phyloP scores from a whole-genome alignment of 64 coral and sea anemone genomes.

The Actinia equina region DNA sequence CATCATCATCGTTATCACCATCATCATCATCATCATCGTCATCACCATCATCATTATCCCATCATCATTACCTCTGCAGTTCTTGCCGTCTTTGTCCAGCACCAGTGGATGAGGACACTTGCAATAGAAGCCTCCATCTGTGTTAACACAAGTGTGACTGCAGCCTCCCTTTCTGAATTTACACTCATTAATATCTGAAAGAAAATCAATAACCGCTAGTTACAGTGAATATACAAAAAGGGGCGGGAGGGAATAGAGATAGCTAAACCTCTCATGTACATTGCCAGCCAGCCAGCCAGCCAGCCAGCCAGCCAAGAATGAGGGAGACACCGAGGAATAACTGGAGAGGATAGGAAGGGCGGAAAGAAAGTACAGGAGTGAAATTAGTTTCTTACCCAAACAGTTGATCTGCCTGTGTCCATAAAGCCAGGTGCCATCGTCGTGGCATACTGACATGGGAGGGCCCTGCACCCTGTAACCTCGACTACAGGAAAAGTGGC shows the following conservation, averaged over 20 bases:
- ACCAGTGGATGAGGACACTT: constrained; percentile 62
- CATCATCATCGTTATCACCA: too few relatives aligned
- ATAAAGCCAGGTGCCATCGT: constrained; percentile 40
- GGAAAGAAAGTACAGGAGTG: too few relatives aligned
- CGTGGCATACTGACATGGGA: constrained; percentile 25
- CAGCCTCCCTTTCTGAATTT: constrained; percentile 69
- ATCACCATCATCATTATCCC: too few relatives aligned
- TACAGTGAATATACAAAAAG: too few relatives aligned
- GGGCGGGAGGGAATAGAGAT: not conserved
- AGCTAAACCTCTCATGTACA: not conserved
- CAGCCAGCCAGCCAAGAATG: not conserved
- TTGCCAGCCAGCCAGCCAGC: too few relatives aligned
- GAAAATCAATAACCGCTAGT: not conserved
- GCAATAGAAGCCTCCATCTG: constrained; percentile 51
- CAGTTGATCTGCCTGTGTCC: constrained; percentile 23
- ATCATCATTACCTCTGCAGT: constrained; percentile 51
- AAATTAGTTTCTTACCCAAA: constrained; percentile 10
- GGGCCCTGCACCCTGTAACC: constrained; percentile 28
- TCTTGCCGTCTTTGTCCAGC: constrained; percentile 54
- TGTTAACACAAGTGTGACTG: constrained; percentile 67
- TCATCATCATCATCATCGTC: too few relatives aligned
- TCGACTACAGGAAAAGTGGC: constrained; percentile 28
- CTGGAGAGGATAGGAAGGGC: not conserved
- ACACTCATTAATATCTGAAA: constrained; percentile 82
- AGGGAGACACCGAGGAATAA: not conserved